These are phyloP conservation scores for Sparus aurata DNA, from an alignment of 2,797 vertebrate species.

Conservation along the genomic window DNA sequence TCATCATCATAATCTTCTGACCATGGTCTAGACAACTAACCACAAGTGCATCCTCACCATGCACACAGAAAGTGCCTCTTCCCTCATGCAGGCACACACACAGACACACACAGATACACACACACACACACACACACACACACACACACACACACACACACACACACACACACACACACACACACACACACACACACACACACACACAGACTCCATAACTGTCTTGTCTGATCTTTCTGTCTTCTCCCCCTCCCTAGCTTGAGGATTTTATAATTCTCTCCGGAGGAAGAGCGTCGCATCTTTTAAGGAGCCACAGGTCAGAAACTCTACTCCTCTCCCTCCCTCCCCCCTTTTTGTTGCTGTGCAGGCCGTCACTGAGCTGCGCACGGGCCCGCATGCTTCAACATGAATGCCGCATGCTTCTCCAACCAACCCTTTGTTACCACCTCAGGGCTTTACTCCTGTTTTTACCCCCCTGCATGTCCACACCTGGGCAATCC, in stretches of 20 bases:
- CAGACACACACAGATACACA: no score
- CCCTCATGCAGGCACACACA: slow-evolving; percentile 14
- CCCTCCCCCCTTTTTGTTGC: slow-evolving; percentile 30
- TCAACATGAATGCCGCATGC: slow-evolving; percentile 78
- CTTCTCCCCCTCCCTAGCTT: slow-evolving; percentile 81
- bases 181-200: slow-evolving; percentile 2
- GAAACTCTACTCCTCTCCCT: slow-evolving; percentile 75
- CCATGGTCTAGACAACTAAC: slow-evolving; percentile 56
- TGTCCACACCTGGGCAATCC: slow-evolving; percentile 71
- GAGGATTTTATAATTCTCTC: slow-evolving; percentile 88
- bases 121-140: no score
- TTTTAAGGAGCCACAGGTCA: slow-evolving; percentile 88
- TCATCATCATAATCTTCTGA: slow-evolving; percentile 47
- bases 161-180: slow-evolving; percentile 10
- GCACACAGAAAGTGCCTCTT: slow-evolving; percentile 33
- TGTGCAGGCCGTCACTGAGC: slow-evolving; percentile 54
- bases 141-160: no score
- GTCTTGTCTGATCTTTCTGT: slow-evolving; percentile 81
- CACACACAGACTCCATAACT: slow-evolving; percentile 35
- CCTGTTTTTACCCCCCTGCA: slow-evolving; percentile 57
- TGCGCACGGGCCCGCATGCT: slow-evolving; percentile 72
- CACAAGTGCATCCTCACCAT: slow-evolving; percentile 21
- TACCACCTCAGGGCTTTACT: slow-evolving; percentile 53
- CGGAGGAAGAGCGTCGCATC: slow-evolving; percentile 84
- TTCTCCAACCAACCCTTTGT: slow-evolving; percentile 43